Evolutionary conservation across 2,797 vertebrate species (phyloP).

Genomic region (Oreortyx pictus): DNA sequence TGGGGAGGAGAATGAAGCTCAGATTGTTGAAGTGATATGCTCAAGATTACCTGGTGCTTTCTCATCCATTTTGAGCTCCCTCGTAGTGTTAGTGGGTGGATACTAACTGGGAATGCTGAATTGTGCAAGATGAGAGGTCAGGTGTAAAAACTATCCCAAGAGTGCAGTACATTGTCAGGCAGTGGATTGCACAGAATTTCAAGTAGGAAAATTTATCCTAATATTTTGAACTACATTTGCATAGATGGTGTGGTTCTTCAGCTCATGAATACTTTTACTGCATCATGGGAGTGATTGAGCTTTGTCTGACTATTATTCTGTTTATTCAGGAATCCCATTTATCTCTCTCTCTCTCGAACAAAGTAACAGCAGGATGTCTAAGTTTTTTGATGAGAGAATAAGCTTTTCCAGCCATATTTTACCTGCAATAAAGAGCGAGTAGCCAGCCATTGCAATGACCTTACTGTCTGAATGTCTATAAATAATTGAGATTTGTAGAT

Average conservation of each 20-base stretch:
- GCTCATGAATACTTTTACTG: neutral
- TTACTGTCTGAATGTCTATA: neutral
- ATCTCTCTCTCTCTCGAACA: neutral
- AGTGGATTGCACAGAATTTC: neutral
- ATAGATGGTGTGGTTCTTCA: neutral
- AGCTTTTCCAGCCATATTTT: neutral
- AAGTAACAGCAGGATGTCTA: neutral
- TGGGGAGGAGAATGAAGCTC: neutral
- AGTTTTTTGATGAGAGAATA: neutral
- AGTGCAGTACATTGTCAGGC: neutral
- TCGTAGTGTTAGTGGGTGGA: neutral
- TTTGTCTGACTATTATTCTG: slow-evolving; percentile 6
- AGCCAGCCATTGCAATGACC: neutral
- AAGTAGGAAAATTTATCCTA: neutral
- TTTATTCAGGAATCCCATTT: slow-evolving; percentile 20
- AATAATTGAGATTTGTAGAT: neutral
- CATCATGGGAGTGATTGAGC: neutral
- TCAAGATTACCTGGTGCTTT: neutral
- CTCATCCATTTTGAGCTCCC: neutral
- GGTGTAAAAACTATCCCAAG: neutral
- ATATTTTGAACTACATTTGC: slow-evolving; percentile 1
- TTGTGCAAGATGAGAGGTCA: neutral
- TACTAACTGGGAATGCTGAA: neutral
- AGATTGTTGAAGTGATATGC: neutral
- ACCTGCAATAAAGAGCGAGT: neutral